Evolutionary conservation across 1,140 invertebrate genomes (phyloP), one percentile per base, ranked within the genome.

Genomic region (Heterodera schachtii): DNA sequence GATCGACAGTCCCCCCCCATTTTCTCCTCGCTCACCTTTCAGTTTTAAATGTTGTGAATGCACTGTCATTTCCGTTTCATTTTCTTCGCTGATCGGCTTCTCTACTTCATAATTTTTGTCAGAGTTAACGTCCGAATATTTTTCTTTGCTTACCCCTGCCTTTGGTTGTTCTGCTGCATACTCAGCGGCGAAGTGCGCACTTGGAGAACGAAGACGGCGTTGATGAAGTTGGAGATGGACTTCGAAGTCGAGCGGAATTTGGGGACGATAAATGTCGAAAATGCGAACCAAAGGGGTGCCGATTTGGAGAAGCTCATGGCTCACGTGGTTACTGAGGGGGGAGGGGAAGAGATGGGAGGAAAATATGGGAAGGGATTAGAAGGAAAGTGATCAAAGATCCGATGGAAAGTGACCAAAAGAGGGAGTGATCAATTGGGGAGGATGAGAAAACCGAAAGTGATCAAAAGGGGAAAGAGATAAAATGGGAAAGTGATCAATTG

Each of bases 201-300:
- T 81, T 88, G 87, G 13, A 88, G 81, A 3, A 88, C 87, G 75
- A 89, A 88, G 57, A 88, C 88, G 11, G 86, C 87, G 78, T 88
- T 88, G n/a, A 88, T 88, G 52, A 88, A 88, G 81, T 88, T 88
- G 60, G 84, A 87, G 69, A 88, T 88, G 67, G 86, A 86, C n/a
- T 88, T 88, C 87, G 76, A 89, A 88, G 76, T 88, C 87, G 8
- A 88, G 71, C 16, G 88, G 87, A 73, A 89, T 88, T 73, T 88
- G 88, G 13, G 87, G 87, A 7, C 87, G 84, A 73, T 80, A 86
- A 52, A 88, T 87, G 75, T 89, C 87, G 52, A 88, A 88, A n/a
- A 88, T 88, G 71, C 86, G 66, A 46, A 88, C 81, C 5, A 88
- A 44, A 3, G 87, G 87, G 44, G 87, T 88, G 46, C 87, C 87